Evolutionary conservation across 2,888 invertebrate species (phyloP).

Genomic region (Lysandra bellargus): DNA sequence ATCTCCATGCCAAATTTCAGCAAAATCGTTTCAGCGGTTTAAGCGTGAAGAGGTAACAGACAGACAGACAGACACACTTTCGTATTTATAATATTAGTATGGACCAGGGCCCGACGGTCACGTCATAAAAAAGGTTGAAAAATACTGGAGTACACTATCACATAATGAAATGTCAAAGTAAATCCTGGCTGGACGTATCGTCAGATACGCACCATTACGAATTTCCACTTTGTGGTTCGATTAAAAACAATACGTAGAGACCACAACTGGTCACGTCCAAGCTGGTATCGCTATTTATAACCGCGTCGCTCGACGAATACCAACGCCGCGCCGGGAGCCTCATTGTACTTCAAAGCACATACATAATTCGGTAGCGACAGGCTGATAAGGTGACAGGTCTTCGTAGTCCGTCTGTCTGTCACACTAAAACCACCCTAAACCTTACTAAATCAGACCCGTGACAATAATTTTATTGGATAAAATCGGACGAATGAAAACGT

Average conservation of each 20-base stretch:
- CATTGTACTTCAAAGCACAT: neutral
- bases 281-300: conserved; percentile 1
- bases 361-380: neutral
- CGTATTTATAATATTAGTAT: too few species aligned
- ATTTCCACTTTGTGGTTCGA: neutral
- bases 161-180: too few species aligned
- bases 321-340: neutral
- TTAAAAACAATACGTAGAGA: neutral
- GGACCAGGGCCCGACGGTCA: too few species aligned
- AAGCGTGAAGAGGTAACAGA: too few species aligned
- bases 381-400: neutral
- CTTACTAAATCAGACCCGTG: neutral
- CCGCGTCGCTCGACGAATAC: neutral
- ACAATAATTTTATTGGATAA: neutral
- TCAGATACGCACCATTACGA: neutral
- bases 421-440: neutral
- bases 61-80: too few species aligned
- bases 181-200: too few species aligned
- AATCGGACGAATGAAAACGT: neutral
- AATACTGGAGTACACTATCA: too few species aligned
- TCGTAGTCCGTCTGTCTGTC: neutral
- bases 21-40: too few species aligned
- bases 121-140: too few species aligned
- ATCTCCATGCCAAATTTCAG: too few species aligned
- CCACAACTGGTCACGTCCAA: neutral